A percentile compares a stretch with the other conserved stretches of the same genome.
Conservation (phyloP, 2,797 vertebrate genomes). For the Eulemur coronatus region DNA sequence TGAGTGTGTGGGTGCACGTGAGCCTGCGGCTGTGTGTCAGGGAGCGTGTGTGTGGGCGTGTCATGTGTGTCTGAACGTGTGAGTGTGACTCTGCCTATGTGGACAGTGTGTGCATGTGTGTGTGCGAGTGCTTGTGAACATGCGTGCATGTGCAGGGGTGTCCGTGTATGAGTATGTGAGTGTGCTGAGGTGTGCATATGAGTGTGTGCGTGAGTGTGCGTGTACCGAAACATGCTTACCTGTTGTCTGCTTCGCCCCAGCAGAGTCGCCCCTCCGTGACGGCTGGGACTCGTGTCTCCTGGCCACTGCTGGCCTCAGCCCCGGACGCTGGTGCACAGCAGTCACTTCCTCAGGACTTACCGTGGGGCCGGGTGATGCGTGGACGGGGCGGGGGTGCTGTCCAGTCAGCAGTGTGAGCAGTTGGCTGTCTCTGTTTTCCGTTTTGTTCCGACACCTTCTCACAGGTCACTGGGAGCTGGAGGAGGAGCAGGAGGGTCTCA, state of each 20-base stretch:
- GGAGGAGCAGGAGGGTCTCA: background rate
- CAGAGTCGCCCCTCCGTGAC: background rate
- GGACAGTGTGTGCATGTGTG: background rate
- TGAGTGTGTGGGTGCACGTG: background rate
- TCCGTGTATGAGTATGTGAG: too few relatives aligned
- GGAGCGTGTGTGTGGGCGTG: background rate
- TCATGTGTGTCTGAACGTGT: too few relatives aligned
- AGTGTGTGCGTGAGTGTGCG: background rate
- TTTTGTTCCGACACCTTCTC: background rate
- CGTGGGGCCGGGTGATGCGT: accelerated
- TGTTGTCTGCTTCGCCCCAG: background rate
- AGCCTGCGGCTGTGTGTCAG: too few relatives aligned
- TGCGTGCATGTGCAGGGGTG: too few relatives aligned
- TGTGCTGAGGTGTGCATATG: background rate
- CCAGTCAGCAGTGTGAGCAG: background rate
- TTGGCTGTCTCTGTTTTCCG: too few relatives aligned
- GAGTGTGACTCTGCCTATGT: too few relatives aligned
- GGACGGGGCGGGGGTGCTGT: too few relatives aligned
- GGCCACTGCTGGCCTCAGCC: background rate
- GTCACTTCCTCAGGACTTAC: background rate
- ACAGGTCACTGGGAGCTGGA: too few relatives aligned
- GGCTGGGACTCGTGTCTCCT: background rate
- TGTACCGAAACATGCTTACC: background rate
- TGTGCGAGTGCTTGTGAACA: too few relatives aligned
- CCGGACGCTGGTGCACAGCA: background rate